Evolutionary conservation across 2,113 vertebrate genomes (phyloP).

Genomic region (Rhinolophus sinicus): DNA sequence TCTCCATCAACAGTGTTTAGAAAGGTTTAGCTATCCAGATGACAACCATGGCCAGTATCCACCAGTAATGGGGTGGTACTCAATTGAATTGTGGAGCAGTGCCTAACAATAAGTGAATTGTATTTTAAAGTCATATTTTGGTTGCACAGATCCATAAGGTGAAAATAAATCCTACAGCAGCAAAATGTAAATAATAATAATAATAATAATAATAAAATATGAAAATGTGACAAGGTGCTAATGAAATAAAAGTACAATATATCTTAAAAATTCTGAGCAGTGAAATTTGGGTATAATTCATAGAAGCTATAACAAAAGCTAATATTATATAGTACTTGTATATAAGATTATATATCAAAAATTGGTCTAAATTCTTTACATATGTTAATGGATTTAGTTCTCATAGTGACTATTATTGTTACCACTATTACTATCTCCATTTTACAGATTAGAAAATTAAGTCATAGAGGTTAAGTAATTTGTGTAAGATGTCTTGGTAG

Average conservation of each 20-base stretch:
- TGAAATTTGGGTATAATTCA: background rate
- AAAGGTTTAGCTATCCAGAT: background rate
- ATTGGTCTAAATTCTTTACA: background rate
- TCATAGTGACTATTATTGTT: background rate
- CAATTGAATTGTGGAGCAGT: background rate
- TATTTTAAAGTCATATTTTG: background rate
- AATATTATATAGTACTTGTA: background rate
- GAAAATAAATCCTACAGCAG: background rate
- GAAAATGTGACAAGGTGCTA: background rate
- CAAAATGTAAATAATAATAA: background rate
- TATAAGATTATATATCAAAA: background rate
- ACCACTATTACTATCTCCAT: background rate
- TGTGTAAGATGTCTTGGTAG: background rate
- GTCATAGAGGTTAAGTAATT: background rate
- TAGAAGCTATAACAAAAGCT: background rate
- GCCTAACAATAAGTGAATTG: background rate
- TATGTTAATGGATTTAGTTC: background rate
- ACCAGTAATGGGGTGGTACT: background rate
- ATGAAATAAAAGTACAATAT: background rate
- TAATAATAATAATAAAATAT: background rate
- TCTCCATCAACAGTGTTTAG: background rate
- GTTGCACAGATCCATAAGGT: background rate
- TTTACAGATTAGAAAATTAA: slow-evolving; percentile 3
- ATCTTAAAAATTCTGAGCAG: background rate
- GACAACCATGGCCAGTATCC: background rate